Percentiles rank a stretch among this genome's conserved stretches.
phyloP scores from a whole-genome alignment of 2,113 vertebrate genomes.

The Dunckerocampus dactyliophorus region DNA sequence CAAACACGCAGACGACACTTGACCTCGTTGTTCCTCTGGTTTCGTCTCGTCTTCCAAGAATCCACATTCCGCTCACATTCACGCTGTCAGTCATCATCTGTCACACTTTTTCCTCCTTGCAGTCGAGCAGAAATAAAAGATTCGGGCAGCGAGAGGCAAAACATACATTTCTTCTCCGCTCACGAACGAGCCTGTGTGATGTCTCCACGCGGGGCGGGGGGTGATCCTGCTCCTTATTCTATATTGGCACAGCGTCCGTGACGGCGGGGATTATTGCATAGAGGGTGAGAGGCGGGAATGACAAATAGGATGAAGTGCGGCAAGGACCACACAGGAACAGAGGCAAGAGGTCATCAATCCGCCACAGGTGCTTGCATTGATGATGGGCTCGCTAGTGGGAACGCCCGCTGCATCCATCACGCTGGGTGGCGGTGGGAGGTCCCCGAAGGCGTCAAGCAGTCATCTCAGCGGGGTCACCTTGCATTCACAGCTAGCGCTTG shows the following conservation, averaged over 20 bases:
- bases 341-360: slow-evolving; percentile 48
- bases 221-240: too few species aligned
- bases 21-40: slow-evolving; percentile 39
- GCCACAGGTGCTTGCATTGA: slow-evolving; percentile 50
- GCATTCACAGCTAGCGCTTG: background rate
- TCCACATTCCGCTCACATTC: slow-evolving; percentile 38
- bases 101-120: slow-evolving; percentile 20
- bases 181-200: slow-evolving; percentile 6
- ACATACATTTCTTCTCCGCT: slow-evolving; percentile 13
- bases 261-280: slow-evolving; percentile 13
- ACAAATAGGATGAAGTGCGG: too few species aligned
- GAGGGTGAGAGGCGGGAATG: background rate
- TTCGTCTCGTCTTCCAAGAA: slow-evolving; percentile 20
- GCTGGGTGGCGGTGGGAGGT: background rate
- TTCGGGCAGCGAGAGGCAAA: slow-evolving; percentile 1
- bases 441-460: slow-evolving; percentile 17
- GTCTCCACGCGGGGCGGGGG: too few species aligned
- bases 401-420: too few species aligned
- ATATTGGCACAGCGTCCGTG: too few species aligned
- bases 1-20: slow-evolving; percentile 7
- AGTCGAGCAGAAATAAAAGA: slow-evolving; percentile 32
- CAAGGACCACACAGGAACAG: slow-evolving; percentile 24
- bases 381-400: too few species aligned
- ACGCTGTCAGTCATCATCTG: background rate
- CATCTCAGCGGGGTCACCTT: slow-evolving; percentile 37